These are phyloP conservation scores for Pegoplata infirma DNA, from an alignment of 2,888 invertebrate species.

Conservation along the genomic window DNA sequence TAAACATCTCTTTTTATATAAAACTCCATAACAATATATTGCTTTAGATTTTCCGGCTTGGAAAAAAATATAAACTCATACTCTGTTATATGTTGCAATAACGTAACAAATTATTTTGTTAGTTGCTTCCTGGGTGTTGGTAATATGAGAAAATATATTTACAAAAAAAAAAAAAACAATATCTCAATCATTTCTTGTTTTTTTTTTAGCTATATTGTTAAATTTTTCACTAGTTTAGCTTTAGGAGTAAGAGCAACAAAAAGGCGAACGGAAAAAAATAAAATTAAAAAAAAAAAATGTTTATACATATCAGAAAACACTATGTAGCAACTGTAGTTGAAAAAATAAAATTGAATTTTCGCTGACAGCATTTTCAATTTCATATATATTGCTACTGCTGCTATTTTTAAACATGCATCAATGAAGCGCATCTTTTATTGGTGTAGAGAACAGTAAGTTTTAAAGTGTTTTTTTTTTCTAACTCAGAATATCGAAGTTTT, in stretches of 20 bases:
- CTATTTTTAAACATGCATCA: constrained; percentile 44
- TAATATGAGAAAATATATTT: not conserved
- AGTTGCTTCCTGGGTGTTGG: constrained; percentile 30
- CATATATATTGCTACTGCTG: constrained; percentile 6
- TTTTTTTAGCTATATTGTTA: constrained; percentile 22
- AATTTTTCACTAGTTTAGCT: constrained; percentile 34
- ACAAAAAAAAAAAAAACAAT: constrained; percentile 9
- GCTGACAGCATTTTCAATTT: constrained; percentile 61
- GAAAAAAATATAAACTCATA: too few species aligned
- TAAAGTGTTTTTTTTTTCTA: too few species aligned
- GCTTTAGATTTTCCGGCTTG: constrained; percentile 1
- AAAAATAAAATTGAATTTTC: constrained; percentile 57
- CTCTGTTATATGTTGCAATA: constrained; percentile 5
- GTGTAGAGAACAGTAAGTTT: too few species aligned
- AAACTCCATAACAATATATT: not conserved
- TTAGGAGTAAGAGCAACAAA: constrained; percentile 21
- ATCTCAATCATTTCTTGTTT: constrained; percentile 35
- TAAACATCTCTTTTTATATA: not conserved
- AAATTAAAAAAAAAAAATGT: not conserved
- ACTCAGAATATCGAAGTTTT: too few species aligned
- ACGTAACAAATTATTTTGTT: constrained; percentile 47
- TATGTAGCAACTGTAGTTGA: constrained; percentile 19
- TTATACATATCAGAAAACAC: not conserved
- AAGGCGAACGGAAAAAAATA: not conserved
- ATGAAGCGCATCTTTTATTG: constrained; percentile 59